Conservation (phyloP, 2,888 invertebrate genomes). For the Campaea margaritaria region DNA sequence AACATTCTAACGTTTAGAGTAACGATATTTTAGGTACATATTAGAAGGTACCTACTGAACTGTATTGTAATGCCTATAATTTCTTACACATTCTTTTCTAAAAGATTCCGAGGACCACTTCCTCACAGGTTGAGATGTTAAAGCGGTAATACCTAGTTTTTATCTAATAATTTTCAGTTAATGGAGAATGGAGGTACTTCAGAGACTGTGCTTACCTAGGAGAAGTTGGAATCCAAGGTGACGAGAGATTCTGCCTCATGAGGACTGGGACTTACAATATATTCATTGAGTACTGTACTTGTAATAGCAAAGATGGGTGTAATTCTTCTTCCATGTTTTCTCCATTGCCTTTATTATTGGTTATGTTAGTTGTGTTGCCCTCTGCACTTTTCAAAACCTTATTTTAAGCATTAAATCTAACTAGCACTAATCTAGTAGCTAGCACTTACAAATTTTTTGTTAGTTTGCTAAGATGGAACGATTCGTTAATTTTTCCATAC, state of each 20-base stretch:
- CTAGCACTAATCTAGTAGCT: no score
- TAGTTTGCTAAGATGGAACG: no score
- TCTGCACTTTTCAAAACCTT: slow-evolving; percentile 9
- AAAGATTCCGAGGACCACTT: no score
- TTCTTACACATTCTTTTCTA: no score
- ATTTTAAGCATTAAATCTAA: no score
- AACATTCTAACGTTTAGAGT: no score
- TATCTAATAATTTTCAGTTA: slow-evolving; percentile 81
- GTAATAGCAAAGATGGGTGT: slow-evolving; percentile 96
- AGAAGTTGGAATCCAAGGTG: slow-evolving; percentile 94
- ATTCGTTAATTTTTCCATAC: no score
- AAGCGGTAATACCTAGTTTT: neutral
- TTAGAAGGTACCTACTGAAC: slow-evolving; percentile 86
- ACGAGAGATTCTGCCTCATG: slow-evolving; percentile 96
- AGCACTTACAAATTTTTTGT: no score
- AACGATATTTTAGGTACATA: no score
- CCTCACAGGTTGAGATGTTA: no score
- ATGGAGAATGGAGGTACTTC: slow-evolving; percentile 95
- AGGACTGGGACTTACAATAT: slow-evolving; percentile 96
- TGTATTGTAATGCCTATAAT: no score
- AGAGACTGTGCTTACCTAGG: slow-evolving; percentile 96
- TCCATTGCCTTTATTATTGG: slow-evolving; percentile 55
- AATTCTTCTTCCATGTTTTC: slow-evolving; percentile 86
- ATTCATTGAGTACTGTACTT: slow-evolving; percentile 97
- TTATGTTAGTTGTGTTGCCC: slow-evolving; percentile 7